Conservation (phyloP, 64 coral and sea anemone species). For the Actinia equina region DNA sequence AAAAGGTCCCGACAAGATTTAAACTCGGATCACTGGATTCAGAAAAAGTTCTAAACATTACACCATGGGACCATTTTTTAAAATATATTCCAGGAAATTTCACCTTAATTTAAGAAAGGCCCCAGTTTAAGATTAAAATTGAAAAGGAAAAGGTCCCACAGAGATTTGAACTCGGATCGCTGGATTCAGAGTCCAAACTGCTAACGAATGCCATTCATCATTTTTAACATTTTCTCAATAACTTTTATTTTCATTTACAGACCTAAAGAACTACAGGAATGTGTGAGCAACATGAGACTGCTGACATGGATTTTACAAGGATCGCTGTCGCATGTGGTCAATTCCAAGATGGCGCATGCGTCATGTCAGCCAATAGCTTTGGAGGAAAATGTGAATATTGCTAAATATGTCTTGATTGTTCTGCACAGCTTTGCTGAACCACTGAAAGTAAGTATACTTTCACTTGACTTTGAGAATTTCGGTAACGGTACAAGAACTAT, state of each 20-base stretch:
- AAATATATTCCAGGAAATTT: not conserved
- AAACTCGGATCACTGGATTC: slow-evolving; percentile 8
- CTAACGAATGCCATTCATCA: not conserved
- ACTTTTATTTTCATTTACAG: slow-evolving; percentile 10
- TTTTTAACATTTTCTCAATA: not conserved
- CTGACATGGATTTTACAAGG: slow-evolving; percentile 85
- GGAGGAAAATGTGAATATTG: slow-evolving; percentile 81
- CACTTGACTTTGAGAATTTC: not conserved
- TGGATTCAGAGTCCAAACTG: slow-evolving; percentile 38
- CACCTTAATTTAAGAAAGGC: not conserved
- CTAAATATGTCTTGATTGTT: slow-evolving; percentile 83
- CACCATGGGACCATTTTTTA: slow-evolving; percentile 14
- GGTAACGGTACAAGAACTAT: not conserved
- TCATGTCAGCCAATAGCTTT: slow-evolving; percentile 78
- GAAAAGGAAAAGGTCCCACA: not conserved
- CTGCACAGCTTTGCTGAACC: slow-evolving; percentile 89
- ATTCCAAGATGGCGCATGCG: slow-evolving; percentile 63
- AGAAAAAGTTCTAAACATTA: slow-evolving; percentile 14
- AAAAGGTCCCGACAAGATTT: not conserved
- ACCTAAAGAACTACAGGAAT: slow-evolving; percentile 71
- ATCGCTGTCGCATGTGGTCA: slow-evolving; percentile 75
- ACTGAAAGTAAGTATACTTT: slow-evolving; percentile 30
- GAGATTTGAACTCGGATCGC: slow-evolving; percentile 40
- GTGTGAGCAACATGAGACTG: slow-evolving; percentile 80
- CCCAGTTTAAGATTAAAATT: not conserved